Percentiles rank a stretch among this genome's conserved stretches.
Conservation (phyloP, 2,113 vertebrate species). For the Tautogolabrus adspersus region DNA sequence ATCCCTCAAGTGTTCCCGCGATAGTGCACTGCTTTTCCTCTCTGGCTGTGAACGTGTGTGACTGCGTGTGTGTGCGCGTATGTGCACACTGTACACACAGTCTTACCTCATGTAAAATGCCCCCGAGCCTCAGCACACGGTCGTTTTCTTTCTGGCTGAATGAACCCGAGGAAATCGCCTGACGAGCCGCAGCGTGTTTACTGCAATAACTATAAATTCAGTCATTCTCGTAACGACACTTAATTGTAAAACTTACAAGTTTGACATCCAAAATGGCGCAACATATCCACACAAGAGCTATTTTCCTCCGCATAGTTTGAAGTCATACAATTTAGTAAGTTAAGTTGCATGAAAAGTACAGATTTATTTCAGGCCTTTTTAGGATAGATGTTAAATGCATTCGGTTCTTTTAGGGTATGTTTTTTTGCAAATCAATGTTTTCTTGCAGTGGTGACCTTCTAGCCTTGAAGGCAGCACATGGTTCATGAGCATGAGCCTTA, state of each 20-base stretch:
- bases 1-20: constrained; percentile 48
- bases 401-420: background rate
- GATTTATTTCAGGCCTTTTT: background rate
- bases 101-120: constrained; percentile 40
- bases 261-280: background rate
- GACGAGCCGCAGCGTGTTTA: constrained; percentile 44
- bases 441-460: background rate
- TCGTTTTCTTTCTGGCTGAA: constrained; percentile 50
- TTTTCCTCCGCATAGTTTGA: too few relatives aligned
- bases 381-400: too few relatives aligned
- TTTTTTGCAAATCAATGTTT: background rate
- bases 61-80: constrained; percentile 15
- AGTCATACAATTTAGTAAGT: too few relatives aligned
- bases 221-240: background rate
- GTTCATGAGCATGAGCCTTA: background rate
- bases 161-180: constrained; percentile 63
- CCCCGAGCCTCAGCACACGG: constrained; percentile 48
- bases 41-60: constrained; percentile 3
- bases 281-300: too few relatives aligned
- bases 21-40: constrained; percentile 13
- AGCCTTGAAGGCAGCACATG: background rate
- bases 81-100: constrained; percentile 29
- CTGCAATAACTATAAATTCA: background rate
- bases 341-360: too few relatives aligned
- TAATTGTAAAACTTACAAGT: background rate